Evolutionary conservation across 2,797 vertebrate genomes (phyloP).

Genomic region (Pangasius djambal): DNA sequence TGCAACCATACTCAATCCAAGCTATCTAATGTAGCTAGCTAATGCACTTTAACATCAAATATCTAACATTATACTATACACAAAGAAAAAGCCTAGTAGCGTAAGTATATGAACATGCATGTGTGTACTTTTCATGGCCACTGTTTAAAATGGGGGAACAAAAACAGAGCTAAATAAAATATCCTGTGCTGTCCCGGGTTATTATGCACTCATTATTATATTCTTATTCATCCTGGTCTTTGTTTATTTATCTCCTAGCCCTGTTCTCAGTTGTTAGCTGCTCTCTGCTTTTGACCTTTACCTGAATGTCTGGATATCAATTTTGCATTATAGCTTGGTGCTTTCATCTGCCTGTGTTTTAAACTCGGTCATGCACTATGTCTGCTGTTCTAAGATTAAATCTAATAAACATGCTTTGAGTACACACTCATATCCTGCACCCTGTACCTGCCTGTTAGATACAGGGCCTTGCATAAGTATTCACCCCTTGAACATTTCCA

Average conservation of each 20-base stretch:
- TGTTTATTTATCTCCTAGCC: background rate
- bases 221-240: background rate
- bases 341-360: background rate
- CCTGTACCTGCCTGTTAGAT: background rate
- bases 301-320: background rate
- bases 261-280: background rate
- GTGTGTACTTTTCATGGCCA: too few relatives aligned
- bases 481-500: background rate
- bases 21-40: background rate
- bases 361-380: background rate
- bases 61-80: background rate
- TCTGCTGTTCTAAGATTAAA: background rate
- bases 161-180: too few relatives aligned
- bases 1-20: background rate
- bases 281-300: background rate
- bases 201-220: too few relatives aligned
- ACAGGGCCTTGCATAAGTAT: background rate
- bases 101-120: too few relatives aligned
- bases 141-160: too few relatives aligned
- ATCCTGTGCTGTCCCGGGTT: too few relatives aligned
- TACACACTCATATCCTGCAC: background rate
- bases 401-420: background rate
- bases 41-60: background rate
- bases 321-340: background rate
- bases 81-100: too few relatives aligned